Base-by-base conservation (phyloP, 2,113 vertebrate genomes). In the Platysternon megacephalum region DNA sequence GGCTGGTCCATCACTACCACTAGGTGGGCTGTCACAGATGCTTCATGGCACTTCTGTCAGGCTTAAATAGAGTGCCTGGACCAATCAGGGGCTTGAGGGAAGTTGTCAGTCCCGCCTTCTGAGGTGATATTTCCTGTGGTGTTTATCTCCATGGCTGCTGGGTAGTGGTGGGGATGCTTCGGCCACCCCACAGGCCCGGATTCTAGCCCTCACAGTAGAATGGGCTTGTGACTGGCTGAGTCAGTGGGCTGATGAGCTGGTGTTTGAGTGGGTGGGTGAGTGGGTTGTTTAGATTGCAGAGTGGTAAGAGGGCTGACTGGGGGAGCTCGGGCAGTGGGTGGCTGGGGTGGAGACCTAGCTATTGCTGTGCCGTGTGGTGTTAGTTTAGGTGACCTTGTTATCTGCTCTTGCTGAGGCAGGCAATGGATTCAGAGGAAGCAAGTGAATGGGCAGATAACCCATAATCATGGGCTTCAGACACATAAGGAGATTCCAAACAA, bases 391-490 rank as follows among this genome's bases (percentile, higher is more conserved):
- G 61, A 16, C 26, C 35, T 65, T 8, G 6, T 42, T 2, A 8
- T 22, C 13, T 68, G 55, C 68, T 85, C 56, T n/a, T 84, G 0
- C 2, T 87, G 84, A 49, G 74, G 80, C 35, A 81, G 56, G 79
- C n/a, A 21, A 46, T 1, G 48, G 65, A 65, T 65, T 65, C 61
- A 65, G 61, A 65, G 12, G 32, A 55, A 55, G 53, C 53, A 65
- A 9, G 6, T 65, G 61, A 35, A 6, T 35, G 14, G 12, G 13
- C 32, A 14, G 32, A 35, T 65, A 14, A 32, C 32, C 12, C 28
- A 65, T 26, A 65, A 65, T 13, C 61, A 88, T 76, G 55, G 78
- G 51, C 82, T 94, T 90, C 90, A 91, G 88, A 93, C 26, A 80
- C 14, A 1, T 26, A 55, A 0, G 1, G 88, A 56, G 39, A n/a